A percentile compares a stretch with the other conserved stretches of the same genome.
phyloP scores from a whole-genome alignment of 2,113 vertebrate species.

The Bufo bufo region DNA sequence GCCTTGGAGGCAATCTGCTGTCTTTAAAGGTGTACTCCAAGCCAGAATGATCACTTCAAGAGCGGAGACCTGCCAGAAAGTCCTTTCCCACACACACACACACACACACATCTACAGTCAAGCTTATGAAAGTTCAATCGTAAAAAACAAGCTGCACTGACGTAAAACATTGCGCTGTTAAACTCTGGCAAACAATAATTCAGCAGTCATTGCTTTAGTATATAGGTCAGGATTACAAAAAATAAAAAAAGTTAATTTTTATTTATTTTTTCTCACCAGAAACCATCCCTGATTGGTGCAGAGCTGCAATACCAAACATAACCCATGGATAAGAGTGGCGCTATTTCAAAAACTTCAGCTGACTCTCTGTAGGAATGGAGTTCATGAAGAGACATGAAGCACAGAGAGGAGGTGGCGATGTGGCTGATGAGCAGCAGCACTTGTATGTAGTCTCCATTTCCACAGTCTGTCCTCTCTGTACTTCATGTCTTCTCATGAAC shows the following conservation, averaged over 20 bases:
- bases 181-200: neutral
- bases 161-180: neutral
- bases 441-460: too few species aligned
- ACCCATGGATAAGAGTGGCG: too few species aligned
- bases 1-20: slow-evolving; percentile 63
- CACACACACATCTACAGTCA: slow-evolving; percentile 42
- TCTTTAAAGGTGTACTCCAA: slow-evolving; percentile 59
- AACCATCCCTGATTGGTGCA: neutral
- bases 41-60: slow-evolving; percentile 66
- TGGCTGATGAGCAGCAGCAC: too few species aligned
- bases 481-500: too few species aligned
- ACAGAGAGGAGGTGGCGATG: too few species aligned
- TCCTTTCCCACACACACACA: slow-evolving; percentile 60
- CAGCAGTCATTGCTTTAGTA: too few species aligned
- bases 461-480: too few species aligned
- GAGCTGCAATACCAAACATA: too few species aligned
- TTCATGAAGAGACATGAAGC: too few species aligned
- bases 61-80: slow-evolving; percentile 64
- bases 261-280: neutral
- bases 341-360: too few species aligned
- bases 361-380: too few species aligned
- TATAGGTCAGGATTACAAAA: neutral
- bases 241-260: too few species aligned
- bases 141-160: neutral
- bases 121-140: slow-evolving; percentile 12